These are phyloP conservation scores for Folsomia manolachei DNA, from an alignment of 2,888 invertebrate species.

Conservation along the genomic window DNA sequence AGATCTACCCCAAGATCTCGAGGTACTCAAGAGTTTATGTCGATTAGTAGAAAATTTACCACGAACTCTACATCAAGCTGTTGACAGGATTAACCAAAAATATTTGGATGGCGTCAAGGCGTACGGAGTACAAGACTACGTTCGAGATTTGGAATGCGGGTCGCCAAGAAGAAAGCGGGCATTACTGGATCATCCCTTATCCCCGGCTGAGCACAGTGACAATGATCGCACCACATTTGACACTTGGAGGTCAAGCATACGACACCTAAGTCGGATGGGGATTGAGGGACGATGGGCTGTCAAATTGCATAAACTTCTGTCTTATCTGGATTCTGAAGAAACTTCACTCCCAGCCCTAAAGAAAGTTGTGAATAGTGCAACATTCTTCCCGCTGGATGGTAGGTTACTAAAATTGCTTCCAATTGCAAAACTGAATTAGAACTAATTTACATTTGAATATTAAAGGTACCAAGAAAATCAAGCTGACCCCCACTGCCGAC, in stretches of 20 bases:
- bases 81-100: background rate
- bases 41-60: background rate
- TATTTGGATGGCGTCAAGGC: background rate
- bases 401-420: too few relatives aligned
- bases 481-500: background rate
- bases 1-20: background rate
- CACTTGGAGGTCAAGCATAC: background rate
- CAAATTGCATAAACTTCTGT: background rate
- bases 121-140: background rate
- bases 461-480: background rate
- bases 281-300: background rate
- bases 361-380: background rate
- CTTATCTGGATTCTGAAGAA: background rate
- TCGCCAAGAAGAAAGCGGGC: background rate
- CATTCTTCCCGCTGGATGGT: too few relatives aligned
- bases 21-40: background rate
- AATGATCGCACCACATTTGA: background rate
- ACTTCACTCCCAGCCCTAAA: background rate
- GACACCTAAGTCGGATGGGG: background rate
- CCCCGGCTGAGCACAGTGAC: background rate
- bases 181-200: background rate
- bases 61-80: background rate
- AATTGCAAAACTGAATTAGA: too few relatives aligned
- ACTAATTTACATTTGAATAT: too few relatives aligned
- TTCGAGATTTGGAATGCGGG: background rate